Percentiles rank a stretch among this genome's conserved stretches.
phyloP scores from a whole-genome alignment of 2,888 invertebrate species.

The Amblyteles armatorius region DNA sequence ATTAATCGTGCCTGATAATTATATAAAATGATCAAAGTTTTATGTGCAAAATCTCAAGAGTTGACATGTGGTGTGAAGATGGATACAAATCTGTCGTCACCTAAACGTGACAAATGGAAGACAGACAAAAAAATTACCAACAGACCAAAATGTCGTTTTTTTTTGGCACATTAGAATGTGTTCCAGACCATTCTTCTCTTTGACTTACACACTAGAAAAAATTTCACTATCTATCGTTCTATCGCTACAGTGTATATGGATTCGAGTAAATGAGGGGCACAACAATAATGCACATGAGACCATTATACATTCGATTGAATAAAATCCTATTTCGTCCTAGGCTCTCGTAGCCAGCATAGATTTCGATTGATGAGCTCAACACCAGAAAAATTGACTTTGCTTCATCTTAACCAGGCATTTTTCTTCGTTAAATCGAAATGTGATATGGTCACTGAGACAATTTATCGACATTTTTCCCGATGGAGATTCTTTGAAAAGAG shows the following conservation, averaged over 20 bases:
- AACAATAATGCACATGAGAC: constrained; percentile 60
- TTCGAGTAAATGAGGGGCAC: constrained; percentile 43
- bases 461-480: not conserved
- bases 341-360: constrained; percentile 6
- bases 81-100: constrained; percentile 17
- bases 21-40: constrained; percentile 46
- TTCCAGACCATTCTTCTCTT: constrained; percentile 84
- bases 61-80: constrained; percentile 25
- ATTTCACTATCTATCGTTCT: constrained; percentile 45
- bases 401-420: constrained; percentile 50
- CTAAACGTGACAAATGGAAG: not conserved
- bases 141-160: constrained; percentile 71
- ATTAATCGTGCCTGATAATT: constrained; percentile 65
- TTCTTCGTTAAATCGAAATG: constrained; percentile 45
- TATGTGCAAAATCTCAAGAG: constrained; percentile 55
- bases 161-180: constrained; percentile 82
- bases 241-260: constrained; percentile 50
- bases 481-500: constrained; percentile 39
- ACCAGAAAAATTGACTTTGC: constrained; percentile 63
- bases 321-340: constrained; percentile 12
- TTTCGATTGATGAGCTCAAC: constrained; percentile 36
- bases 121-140: constrained; percentile 64
- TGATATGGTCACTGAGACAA: constrained; percentile 4
- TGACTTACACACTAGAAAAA: constrained; percentile 67
- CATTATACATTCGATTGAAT: constrained; percentile 16